A percentile compares a stretch with the other conserved stretches of the same genome.
Conservation (phyloP, 2,888 invertebrate genomes). For the Melanostoma scalare region DNA sequence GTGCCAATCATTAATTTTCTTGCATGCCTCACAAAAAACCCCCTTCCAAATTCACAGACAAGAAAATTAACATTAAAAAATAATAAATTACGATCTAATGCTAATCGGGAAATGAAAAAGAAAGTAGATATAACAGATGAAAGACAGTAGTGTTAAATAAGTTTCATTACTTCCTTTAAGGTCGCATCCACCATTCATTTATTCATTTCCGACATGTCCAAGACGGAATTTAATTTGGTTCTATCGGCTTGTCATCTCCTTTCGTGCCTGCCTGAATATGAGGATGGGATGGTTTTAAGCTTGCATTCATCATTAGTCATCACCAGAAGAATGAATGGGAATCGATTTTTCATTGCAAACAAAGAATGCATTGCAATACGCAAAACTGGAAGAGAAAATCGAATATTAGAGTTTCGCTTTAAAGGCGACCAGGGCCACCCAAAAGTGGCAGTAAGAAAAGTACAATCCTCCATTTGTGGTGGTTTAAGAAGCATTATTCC, state of each 20-base stretch:
- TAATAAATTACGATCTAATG: conserved; percentile 57
- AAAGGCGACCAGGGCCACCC: not conserved
- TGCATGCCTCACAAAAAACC: conserved; percentile 1
- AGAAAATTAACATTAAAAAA: conserved; percentile 71
- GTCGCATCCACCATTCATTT: conserved; percentile 12
- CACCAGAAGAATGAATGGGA: conserved; percentile 20
- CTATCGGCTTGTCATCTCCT: not conserved
- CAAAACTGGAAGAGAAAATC: not conserved
- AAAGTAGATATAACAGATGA: not conserved
- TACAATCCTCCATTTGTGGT: too few relatives aligned
- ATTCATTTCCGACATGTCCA: conserved; percentile 11
- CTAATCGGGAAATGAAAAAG: not conserved
- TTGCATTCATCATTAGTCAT: conserved; percentile 21
- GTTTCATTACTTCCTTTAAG: conserved; percentile 18
- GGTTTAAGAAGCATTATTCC: too few relatives aligned
- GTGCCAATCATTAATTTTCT: conserved; percentile 38
- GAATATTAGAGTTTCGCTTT: conserved; percentile 27
- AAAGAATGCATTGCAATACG: conserved; percentile 8
- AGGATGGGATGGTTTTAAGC: not conserved
- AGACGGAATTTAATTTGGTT: conserved; percentile 38
- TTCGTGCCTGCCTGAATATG: not conserved
- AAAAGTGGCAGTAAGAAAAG: not conserved
- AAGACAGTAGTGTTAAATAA: conserved; percentile 6
- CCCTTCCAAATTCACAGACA: conserved; percentile 16
- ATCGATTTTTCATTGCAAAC: conserved; percentile 29